phyloP scores from a whole-genome alignment of 1,140 invertebrate species.

The Cylas formicarius region DNA sequence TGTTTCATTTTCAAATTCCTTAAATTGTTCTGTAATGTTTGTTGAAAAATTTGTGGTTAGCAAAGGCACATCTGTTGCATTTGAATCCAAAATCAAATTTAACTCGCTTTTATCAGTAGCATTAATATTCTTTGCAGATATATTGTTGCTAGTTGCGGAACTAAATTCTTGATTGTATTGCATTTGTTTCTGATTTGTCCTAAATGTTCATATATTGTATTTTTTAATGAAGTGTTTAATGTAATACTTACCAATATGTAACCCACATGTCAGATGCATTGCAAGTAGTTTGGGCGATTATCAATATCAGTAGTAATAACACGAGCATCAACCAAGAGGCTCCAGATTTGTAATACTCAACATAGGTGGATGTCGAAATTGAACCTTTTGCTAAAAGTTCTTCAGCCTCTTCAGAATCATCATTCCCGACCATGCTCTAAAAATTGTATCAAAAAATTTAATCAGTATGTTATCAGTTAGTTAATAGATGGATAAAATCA shows the following conservation, averaged over 20 bases:
- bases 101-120: too few relatives aligned
- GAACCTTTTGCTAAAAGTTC: slow-evolving; percentile 53
- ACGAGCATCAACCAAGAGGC: slow-evolving; percentile 42
- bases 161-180: not conserved
- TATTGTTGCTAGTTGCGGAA: too few relatives aligned
- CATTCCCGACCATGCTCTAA: slow-evolving; percentile 26
- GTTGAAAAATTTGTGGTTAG: not conserved
- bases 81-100: not conserved
- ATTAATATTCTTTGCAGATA: too few relatives aligned
- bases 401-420: slow-evolving; percentile 48
- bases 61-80: not conserved
- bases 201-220: slow-evolving; percentile 30
- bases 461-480: not conserved
- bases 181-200: slow-evolving; percentile 48
- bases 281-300: slow-evolving; percentile 46
- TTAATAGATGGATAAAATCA: not conserved
- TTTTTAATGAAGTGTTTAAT: not conserved
- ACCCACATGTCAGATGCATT: slow-evolving; percentile 65
- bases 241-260: slow-evolving; percentile 58
- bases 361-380: slow-evolving; percentile 45
- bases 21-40: slow-evolving; percentile 7
- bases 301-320: slow-evolving; percentile 38
- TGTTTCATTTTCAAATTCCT: not conserved
- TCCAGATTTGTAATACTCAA: slow-evolving; percentile 48
- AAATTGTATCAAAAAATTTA: slow-evolving; percentile 6